Evolutionary conservation across 2,113 vertebrate species (phyloP), one percentile per base, ranked within the genome.

Genomic region (Thymallus thymallus): DNA sequence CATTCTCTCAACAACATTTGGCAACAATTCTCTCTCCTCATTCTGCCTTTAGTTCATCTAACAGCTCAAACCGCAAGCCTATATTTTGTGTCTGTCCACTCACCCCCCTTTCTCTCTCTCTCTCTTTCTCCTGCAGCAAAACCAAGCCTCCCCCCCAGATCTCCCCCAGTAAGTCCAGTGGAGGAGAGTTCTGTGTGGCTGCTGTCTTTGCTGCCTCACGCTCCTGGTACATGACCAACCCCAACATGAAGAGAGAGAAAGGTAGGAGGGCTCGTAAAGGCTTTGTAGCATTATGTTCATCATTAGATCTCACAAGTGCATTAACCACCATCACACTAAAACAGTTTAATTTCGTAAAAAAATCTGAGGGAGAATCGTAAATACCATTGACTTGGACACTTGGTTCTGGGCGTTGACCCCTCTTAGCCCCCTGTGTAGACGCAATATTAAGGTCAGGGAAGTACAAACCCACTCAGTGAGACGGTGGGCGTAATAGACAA

Each of bases 141-240:
- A 92, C 92, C 76, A 98, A 97, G 90, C 95, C 96, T 1, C 94
- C 95, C 22, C 95, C 96, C 3, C 98, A 99, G 90, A 98, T 98
- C 86, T 99, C 98, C 61, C 98, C 98, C 3, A 99, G 98, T 88
- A 99, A 98, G 82, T 98, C 97, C 26, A 88, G 93, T 65, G 96
- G 97, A 80, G 96, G 97, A 76, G 98, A 99, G 85, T 98, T 99
- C 77, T 98, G 95, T 16, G 96, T 99, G 0, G 96, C 98, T 4
- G 94, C 96, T 24, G 77, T 94, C 74, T 99, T 98, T 63, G 96
- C 96, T 30, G 95, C 95, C 0, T 97, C 97, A 0, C 93, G 95
- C 79, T 98, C 97, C 0, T 99, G 98, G 98, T 97, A 98, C 93
- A 92, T 97, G 81, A 97, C 94, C 83, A 98, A 96, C 74, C 95